These are phyloP conservation scores for Cyclina sinensis DNA, from an alignment of 1,140 invertebrate genomes.

Conservation along the genomic window DNA sequence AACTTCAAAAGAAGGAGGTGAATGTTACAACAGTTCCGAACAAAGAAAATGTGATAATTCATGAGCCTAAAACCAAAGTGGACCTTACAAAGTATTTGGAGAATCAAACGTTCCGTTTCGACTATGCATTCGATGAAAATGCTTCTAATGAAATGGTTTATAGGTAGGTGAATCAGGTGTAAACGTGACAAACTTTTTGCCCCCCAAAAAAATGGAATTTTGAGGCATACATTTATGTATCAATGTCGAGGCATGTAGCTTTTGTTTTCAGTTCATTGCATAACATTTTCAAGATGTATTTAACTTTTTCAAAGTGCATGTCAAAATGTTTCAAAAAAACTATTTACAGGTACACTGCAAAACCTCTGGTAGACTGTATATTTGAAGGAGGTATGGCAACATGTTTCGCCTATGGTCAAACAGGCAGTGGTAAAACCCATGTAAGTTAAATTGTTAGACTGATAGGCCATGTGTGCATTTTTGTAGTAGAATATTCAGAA, in stretches of 20 bases:
- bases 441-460: too few species aligned
- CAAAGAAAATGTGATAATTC: constrained; percentile 98
- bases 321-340: too few species aligned
- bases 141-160: constrained; percentile 98
- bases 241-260: too few species aligned
- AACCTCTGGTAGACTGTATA: constrained; percentile 97
- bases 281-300: too few species aligned
- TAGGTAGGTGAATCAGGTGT: too few species aligned
- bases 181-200: too few species aligned
- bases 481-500: too few species aligned
- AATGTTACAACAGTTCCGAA: constrained; percentile 99
- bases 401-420: constrained; percentile 99
- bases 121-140: constrained; percentile 99
- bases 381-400: constrained; percentile 99
- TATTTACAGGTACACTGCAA: constrained; percentile 92
- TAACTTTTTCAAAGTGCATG: too few species aligned
- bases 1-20: constrained; percentile 90
- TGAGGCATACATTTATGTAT: too few species aligned
- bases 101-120: constrained; percentile 99
- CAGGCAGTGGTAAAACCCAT: constrained; percentile 96
- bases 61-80: constrained; percentile 99
- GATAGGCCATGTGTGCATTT: too few species aligned
- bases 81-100: constrained; percentile 99
- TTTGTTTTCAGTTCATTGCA: too few species aligned
- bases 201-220: too few species aligned